Percentiles rank a stretch among this genome's conserved stretches.
These are phyloP conservation scores for Brevimyrus niger DNA, from an alignment of 2,113 vertebrate species.

Conservation along the genomic window DNA sequence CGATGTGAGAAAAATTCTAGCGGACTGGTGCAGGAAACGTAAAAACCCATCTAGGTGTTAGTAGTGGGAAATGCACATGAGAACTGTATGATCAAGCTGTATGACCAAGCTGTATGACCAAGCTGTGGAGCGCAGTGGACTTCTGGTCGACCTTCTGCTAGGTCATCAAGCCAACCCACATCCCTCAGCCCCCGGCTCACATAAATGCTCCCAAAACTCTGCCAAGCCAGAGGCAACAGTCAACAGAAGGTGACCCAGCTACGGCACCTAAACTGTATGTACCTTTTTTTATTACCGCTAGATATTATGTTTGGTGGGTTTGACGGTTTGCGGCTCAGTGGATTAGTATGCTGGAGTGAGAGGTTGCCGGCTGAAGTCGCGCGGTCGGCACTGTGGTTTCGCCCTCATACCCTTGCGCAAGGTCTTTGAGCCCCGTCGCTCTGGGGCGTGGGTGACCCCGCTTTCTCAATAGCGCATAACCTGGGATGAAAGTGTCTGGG, in stretches of 20 bases:
- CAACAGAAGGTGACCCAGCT: not conserved
- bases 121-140: not conserved
- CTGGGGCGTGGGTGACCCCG: not conserved
- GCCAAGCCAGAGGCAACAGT: not conserved
- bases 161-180: not conserved
- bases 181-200: not conserved
- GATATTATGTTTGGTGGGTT: not conserved
- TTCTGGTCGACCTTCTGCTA: not conserved
- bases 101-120: not conserved
- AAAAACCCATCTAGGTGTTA: too few species aligned
- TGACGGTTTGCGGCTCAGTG: not conserved
- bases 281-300: not conserved
- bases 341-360: not conserved
- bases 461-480: not conserved
- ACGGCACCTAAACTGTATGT: not conserved
- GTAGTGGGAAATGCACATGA: not conserved
- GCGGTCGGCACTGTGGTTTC: not conserved
- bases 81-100: not conserved
- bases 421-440: not conserved
- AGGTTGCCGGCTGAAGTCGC: not conserved
- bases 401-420: not conserved
- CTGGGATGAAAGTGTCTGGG: not conserved
- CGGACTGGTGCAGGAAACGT: not conserved
- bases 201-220: not conserved
- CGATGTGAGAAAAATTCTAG: not conserved